Percentiles rank a stretch among this genome's conserved stretches.
phyloP scores from a whole-genome alignment of 2,113 vertebrate species.

The Salvelinus namaycush region DNA sequence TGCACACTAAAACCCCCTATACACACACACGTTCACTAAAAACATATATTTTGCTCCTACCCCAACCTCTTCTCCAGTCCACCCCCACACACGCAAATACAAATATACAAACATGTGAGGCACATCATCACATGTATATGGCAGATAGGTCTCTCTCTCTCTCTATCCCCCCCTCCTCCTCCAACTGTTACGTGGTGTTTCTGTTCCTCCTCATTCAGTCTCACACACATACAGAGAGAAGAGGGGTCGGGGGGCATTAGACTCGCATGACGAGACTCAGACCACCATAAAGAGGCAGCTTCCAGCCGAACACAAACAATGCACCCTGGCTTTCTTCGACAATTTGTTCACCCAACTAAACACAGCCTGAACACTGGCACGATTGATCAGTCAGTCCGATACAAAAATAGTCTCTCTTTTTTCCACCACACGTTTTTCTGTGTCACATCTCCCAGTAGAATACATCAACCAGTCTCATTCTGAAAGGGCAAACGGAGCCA shows the following conservation, averaged over 20 bases:
- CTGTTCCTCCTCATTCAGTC: background rate
- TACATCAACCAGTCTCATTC: conserved; percentile 11
- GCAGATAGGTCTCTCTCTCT: background rate
- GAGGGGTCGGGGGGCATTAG: background rate
- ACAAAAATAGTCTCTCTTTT: conserved; percentile 43
- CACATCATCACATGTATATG: no score
- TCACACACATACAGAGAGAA: background rate
- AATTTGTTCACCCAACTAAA: conserved; percentile 2
- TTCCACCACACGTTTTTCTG: conserved; percentile 12
- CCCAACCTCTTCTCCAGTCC: no score
- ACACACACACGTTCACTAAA: no score
- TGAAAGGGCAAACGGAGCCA: background rate
- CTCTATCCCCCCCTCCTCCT: background rate
- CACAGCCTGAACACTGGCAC: conserved; percentile 17
- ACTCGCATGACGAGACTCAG: conserved; percentile 1
- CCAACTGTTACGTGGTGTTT: background rate
- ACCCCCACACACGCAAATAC: no score
- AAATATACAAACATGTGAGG: no score
- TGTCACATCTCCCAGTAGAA: conserved; percentile 25
- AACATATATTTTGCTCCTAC: background rate
- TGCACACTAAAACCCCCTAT: no score
- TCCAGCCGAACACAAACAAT: conserved; percentile 25
- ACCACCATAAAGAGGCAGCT: background rate
- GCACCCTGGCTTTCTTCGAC: conserved; percentile 34
- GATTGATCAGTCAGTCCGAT: conserved; percentile 50